Conservation (phyloP, 2,888 invertebrate genomes). For the Amblyjoppa proteus region DNA sequence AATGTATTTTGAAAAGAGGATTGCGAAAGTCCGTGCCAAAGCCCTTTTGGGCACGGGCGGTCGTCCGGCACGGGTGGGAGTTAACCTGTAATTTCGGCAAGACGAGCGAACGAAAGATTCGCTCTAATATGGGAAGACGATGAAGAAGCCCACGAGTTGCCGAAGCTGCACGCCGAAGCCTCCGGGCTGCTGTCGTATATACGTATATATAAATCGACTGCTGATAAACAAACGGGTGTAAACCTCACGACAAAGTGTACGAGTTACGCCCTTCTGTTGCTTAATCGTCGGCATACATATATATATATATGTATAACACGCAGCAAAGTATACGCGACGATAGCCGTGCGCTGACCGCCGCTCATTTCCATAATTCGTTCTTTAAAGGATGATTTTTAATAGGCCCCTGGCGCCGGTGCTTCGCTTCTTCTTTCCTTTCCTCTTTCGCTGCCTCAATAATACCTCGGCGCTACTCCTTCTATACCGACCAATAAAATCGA, state of each 20-base stretch:
- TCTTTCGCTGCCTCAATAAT: conserved; percentile 29
- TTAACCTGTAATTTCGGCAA: conserved; percentile 82
- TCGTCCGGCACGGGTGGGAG: conserved; percentile 60
- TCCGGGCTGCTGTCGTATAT: conserved; percentile 35
- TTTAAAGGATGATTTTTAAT: conserved; percentile 84
- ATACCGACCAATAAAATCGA: conserved; percentile 7
- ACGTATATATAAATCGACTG: conserved; percentile 19
- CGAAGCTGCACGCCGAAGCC: conserved; percentile 66
- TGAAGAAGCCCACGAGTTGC: conserved; percentile 46
- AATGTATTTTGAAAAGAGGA: conserved; percentile 51
- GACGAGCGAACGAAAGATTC: conserved; percentile 75
- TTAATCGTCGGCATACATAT: background rate
- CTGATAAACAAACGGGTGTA: background rate
- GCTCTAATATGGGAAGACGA: conserved; percentile 81
- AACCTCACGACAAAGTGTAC: background rate
- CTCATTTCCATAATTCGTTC: conserved; percentile 84
- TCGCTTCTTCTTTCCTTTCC: conserved; percentile 33
- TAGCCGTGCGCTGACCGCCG: conserved; percentile 65
- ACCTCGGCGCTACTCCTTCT: conserved; percentile 24
- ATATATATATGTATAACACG: background rate
- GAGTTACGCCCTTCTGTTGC: background rate
- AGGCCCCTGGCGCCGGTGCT: conserved; percentile 82
- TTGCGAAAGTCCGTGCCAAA: conserved; percentile 18
- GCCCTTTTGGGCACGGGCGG: conserved; percentile 51
- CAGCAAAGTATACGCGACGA: conserved; percentile 58